Evolutionary conservation across 2,888 invertebrate species (phyloP).

Genomic region (Biston betularia): DNA sequence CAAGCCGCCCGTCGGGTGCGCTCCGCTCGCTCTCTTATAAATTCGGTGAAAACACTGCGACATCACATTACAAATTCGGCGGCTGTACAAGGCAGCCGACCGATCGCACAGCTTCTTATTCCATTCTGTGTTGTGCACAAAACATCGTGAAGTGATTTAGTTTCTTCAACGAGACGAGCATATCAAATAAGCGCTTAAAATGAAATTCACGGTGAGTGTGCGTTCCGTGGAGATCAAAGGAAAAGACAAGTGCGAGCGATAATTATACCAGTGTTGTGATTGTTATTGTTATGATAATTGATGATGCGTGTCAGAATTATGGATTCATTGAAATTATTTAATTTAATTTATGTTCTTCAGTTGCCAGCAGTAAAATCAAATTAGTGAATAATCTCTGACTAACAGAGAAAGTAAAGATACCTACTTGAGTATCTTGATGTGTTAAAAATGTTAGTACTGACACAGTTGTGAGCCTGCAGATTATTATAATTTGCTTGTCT

Average conservation of each 20-base stretch:
- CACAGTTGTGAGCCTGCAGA: conserved; percentile 7
- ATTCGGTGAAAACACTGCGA: conserved; percentile 81
- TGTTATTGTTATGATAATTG: conserved; percentile 24
- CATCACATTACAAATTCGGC: conserved; percentile 85
- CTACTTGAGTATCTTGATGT: background rate
- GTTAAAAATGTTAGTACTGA: background rate
- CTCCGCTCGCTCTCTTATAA: conserved; percentile 80
- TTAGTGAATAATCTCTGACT: conserved; percentile 18
- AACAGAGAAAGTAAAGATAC: conserved; percentile 15
- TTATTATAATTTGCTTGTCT: conserved; percentile 16
- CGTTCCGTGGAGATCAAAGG: conserved; percentile 54
- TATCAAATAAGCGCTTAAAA: conserved; percentile 74
- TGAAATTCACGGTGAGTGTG: conserved; percentile 86
- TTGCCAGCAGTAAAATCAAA: conserved; percentile 3
- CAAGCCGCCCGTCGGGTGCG: conserved; percentile 68
- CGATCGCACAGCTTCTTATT: conserved; percentile 63
- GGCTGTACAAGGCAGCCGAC: conserved; percentile 77
- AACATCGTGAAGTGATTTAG: conserved; percentile 76
- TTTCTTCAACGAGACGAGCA: conserved; percentile 70
- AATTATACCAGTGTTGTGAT: conserved; percentile 37
- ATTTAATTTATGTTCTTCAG: conserved; percentile 9
- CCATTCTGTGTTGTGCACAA: conserved; percentile 65
- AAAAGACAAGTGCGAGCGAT: conserved; percentile 46
- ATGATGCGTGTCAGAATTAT: conserved; percentile 4
- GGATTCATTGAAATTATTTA: conserved; percentile 5